Evolutionary conservation across 2,797 vertebrate genomes (phyloP).

Genomic region (Eidolon dupreanum): DNA sequence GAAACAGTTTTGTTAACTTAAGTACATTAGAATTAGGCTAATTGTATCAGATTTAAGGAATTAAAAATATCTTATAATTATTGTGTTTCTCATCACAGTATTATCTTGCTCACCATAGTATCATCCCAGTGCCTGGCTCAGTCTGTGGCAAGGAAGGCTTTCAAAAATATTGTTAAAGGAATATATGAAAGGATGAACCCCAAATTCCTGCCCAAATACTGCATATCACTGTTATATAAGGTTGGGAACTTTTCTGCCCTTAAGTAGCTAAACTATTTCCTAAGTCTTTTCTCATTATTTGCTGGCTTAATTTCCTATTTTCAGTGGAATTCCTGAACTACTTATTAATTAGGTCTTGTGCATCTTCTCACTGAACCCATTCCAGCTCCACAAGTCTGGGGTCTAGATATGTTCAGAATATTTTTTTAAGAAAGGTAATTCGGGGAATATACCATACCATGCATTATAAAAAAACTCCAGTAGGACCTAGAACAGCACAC

Average conservation of each 20-base stretch:
- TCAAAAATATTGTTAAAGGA: not conserved
- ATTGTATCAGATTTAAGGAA: not conserved
- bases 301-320: constrained; percentile 31
- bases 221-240: not conserved
- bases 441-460: not conserved
- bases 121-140: not conserved
- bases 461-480: not conserved
- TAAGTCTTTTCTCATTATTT: constrained; percentile 16
- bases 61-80: not conserved
- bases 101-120: not conserved
- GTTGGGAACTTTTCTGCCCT: not conserved
- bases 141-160: not conserved
- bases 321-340: not conserved
- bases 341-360: not conserved
- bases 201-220: not conserved
- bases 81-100: not conserved
- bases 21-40: not conserved
- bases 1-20: not conserved
- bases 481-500: not conserved
- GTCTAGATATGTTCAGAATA: not conserved
- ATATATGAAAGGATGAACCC: not conserved
- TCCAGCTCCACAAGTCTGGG: not conserved
- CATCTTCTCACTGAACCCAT: not conserved
- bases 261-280: constrained; percentile 11
- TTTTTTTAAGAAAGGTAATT: constrained; percentile 7